phyloP scores from a whole-genome alignment of 2,888 invertebrate genomes.

The Coenonympha arcania region DNA sequence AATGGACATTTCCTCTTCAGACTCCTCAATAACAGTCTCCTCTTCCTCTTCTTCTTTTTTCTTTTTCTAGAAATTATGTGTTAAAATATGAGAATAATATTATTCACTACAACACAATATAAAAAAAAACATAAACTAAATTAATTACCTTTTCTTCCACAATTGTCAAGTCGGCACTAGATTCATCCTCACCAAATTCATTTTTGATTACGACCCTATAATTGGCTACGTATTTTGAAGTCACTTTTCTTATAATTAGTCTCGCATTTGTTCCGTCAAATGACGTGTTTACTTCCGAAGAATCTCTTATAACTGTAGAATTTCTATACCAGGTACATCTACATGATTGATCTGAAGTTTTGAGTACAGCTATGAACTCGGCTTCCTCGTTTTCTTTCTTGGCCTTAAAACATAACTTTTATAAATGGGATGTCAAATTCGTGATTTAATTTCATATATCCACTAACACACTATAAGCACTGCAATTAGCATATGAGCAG shows the following conservation, averaged over 20 bases:
- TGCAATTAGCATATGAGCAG: no score
- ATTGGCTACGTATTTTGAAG: conserved; percentile 83
- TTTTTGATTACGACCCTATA: conserved; percentile 92
- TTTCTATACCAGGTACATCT: conserved; percentile 91
- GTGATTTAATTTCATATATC: no score
- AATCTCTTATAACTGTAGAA: conserved; percentile 81
- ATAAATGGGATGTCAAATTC: no score
- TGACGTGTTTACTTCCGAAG: conserved; percentile 83
- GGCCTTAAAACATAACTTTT: conserved; percentile 54
- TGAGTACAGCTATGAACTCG: conserved; percentile 83
- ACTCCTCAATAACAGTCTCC: conserved; percentile 64
- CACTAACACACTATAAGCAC: no score
- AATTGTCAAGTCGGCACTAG: conserved; percentile 88
- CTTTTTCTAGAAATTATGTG: conserved; percentile 32
- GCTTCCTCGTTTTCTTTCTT: conserved; percentile 78
- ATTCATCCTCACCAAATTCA: conserved; percentile 92
- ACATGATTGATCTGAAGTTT: conserved; percentile 83
- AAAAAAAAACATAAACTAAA: background rate
- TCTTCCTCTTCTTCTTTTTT: conserved; percentile 65
- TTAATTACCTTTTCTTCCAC: conserved; percentile 70
- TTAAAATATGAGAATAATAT: background rate
- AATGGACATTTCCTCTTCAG: conserved; percentile 69
- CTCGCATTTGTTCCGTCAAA: conserved; percentile 89
- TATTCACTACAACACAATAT: background rate
- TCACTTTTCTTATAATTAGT: conserved; percentile 83